Conservation (phyloP, 1,140 invertebrate species). For the Panagrolaimus sp. region DNA sequence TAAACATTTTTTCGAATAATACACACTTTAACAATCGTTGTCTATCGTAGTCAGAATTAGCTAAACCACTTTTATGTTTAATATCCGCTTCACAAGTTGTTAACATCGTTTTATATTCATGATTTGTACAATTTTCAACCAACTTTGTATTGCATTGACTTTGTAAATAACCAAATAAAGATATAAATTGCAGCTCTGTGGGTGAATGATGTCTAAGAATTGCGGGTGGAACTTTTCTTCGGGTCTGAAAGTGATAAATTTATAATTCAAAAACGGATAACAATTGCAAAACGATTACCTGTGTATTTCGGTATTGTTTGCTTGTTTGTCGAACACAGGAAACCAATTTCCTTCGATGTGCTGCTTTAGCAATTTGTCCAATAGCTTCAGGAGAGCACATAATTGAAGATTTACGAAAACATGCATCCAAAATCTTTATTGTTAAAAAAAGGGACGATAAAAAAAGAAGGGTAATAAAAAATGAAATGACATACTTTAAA, state of each 20-base stretch:
- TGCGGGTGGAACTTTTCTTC: neutral
- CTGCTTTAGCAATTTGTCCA: conserved; percentile 30
- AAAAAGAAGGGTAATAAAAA: neutral
- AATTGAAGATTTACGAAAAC: conserved; percentile 30
- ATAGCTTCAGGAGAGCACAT: conserved; percentile 35
- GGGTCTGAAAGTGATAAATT: neutral
- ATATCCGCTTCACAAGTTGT: conserved; percentile 32
- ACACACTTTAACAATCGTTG: conserved; percentile 31
- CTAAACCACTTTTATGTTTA: conserved; percentile 17
- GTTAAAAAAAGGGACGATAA: neutral
- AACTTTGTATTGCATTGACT: conserved; percentile 31
- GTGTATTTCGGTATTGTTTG: conserved; percentile 25
- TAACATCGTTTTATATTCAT: conserved; percentile 27
- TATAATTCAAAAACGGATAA: neutral
- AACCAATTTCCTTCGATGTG: conserved; percentile 28
- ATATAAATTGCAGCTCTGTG: conserved; percentile 44
- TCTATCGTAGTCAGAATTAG: conserved; percentile 31
- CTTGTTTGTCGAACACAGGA: conserved; percentile 20
- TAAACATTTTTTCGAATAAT: neutral
- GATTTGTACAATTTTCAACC: conserved; percentile 21
- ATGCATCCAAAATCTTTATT: conserved; percentile 32
- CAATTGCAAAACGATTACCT: conserved; percentile 14
- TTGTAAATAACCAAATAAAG: conserved; percentile 42
- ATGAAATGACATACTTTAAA: conserved; percentile 30
- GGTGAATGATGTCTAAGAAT: conserved; percentile 21